These are phyloP conservation scores for Cinclus mexicanus DNA, from an alignment of 2,113 vertebrate species.

Conservation along the genomic window DNA sequence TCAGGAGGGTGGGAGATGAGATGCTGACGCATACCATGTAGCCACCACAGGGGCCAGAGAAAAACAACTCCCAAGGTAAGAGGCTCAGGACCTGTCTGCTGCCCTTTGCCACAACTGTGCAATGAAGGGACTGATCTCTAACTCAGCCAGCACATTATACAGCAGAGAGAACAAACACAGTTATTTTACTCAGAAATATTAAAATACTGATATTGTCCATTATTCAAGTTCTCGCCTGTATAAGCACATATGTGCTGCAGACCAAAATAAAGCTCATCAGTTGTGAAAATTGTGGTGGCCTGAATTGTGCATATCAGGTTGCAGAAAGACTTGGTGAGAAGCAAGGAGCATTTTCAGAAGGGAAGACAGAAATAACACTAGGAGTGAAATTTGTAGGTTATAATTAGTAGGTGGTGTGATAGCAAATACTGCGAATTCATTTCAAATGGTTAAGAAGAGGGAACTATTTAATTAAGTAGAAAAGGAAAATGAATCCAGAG, in stretches of 20 bases:
- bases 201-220: not conserved
- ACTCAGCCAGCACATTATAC: not conserved
- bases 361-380: not conserved
- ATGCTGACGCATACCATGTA: not conserved
- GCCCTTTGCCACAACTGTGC: not conserved
- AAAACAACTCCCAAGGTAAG: not conserved
- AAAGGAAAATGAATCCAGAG: not conserved
- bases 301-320: not conserved
- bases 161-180: not conserved
- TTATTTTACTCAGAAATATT: not conserved
- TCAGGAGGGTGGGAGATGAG: not conserved
- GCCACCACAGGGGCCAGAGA: not conserved
- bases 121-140: rapidly evolving
- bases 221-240: not conserved
- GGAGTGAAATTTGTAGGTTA: not conserved
- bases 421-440: not conserved
- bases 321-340: not conserved
- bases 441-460: not conserved
- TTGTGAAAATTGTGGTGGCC: not conserved
- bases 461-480: not conserved
- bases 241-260: rapidly evolving
- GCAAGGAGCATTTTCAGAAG: not conserved
- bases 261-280: not conserved
- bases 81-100: not conserved
- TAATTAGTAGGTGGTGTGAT: not conserved